Evolutionary conservation across 2,797 vertebrate species (phyloP).

Genomic region (Balearica regulorum): DNA sequence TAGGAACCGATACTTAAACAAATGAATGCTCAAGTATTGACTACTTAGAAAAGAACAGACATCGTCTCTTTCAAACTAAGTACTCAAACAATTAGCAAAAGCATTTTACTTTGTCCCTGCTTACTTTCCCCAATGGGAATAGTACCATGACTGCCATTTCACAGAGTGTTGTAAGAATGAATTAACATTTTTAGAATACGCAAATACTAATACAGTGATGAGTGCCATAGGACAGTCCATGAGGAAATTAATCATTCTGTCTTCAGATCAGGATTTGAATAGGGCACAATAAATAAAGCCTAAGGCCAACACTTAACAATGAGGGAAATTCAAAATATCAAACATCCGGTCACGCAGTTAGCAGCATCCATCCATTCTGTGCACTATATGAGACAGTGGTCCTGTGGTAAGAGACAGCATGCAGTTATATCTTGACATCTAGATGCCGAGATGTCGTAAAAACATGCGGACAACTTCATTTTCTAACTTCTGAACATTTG

Average conservation of each 20-base stretch:
- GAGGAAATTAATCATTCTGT: constrained; percentile 54
- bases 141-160: constrained; percentile 3
- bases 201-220: constrained; percentile 8
- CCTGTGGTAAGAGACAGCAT: constrained; percentile 24
- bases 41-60: neutral
- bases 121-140: constrained; percentile 19
- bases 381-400: constrained; percentile 12
- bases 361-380: constrained; percentile 25
- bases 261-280: constrained; percentile 42
- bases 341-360: constrained; percentile 12
- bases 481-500: constrained; percentile 3
- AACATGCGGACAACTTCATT: constrained; percentile 27
- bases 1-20: neutral
- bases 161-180: constrained; percentile 35
- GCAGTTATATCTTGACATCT: neutral
- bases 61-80: neutral
- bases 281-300: constrained; percentile 40
- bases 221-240: constrained; percentile 47
- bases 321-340: constrained; percentile 43
- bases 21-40: neutral
- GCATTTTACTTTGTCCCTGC: constrained; percentile 30
- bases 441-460: neutral
- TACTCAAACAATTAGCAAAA: constrained; percentile 6
- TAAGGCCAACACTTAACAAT: constrained; percentile 42
- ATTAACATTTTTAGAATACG: constrained; percentile 28